Conservation (phyloP, 2,113 vertebrate species). For the Gymnocephalus cernua region DNA sequence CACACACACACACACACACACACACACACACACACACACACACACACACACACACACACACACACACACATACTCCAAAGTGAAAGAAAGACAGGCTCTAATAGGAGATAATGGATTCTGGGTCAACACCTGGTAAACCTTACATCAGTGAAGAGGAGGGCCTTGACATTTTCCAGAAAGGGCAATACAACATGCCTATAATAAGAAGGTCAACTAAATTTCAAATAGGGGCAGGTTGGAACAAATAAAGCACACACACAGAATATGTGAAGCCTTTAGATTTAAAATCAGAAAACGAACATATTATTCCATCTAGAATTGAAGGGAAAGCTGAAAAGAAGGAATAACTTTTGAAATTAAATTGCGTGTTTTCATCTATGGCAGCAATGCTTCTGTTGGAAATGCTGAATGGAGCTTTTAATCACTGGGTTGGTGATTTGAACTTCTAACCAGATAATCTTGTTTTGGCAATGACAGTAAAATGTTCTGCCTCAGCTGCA, state of each 20-base stretch:
- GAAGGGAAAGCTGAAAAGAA: slow-evolving; percentile 20
- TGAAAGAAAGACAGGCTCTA: slow-evolving; percentile 68
- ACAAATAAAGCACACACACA: slow-evolving; percentile 64
- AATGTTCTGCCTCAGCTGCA: slow-evolving; percentile 63
- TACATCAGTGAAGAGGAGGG: slow-evolving; percentile 67
- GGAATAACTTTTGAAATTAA: slow-evolving; percentile 52
- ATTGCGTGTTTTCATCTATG: slow-evolving; percentile 51
- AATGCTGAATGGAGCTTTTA: slow-evolving; percentile 67
- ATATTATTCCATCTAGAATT: slow-evolving; percentile 3
- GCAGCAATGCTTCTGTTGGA: slow-evolving; percentile 50
- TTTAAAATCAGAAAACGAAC: slow-evolving; percentile 18
- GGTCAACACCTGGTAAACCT: slow-evolving; percentile 83
- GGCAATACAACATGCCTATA: slow-evolving; percentile 62
- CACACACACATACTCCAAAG: slow-evolving; percentile 10
- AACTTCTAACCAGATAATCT: slow-evolving; percentile 73
- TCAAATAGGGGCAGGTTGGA: slow-evolving; percentile 46
- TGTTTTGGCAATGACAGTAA: slow-evolving; percentile 62
- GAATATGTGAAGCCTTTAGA: slow-evolving; percentile 39
- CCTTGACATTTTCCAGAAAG: slow-evolving; percentile 77
- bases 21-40: slow-evolving; percentile 16
- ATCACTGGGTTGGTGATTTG: slow-evolving; percentile 71
- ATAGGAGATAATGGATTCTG: slow-evolving; percentile 80
- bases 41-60: no score
- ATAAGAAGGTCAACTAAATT: slow-evolving; percentile 71
- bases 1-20: slow-evolving; percentile 7